Evolutionary conservation across 2,797 vertebrate genomes (phyloP), one percentile per base, ranked within the genome.

Genomic region (Hydrophis major): DNA sequence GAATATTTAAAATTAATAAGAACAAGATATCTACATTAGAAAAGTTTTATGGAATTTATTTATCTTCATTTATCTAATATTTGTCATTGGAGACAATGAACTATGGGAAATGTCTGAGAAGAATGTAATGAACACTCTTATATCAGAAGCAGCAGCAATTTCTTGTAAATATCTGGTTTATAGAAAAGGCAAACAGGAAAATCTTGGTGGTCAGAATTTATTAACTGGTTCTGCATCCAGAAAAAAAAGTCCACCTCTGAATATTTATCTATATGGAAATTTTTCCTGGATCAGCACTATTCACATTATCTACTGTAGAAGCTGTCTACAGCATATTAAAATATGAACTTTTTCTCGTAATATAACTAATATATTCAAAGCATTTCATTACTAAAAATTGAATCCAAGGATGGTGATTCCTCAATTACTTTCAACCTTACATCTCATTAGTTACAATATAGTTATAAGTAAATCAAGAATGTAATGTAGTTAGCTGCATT

Each of bases 361-460:
- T 91, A 92, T 89, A 94, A 37, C 83, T 87, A 83, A 25, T 4
- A 0, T 18, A 1, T 18, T 91, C 88, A 78, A 53, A 89, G 32
- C 14, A 63, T 4, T 92, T 74, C 22, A 25, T 20, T 61, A 42
- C 90, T 93, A 90, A 92, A 7, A 42, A 18, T 22, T 42, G 20
- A 63, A 90, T 20, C 3, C 87, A 60, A 83, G 78, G n/a, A 28
- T 94, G 86, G 63, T 89, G 22, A 56, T 16, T 95, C 22, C 63
- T 87, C 78, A 88, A 55, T 86, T 94, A 60, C 60, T 86, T 20
- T 25, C 60, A 93, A 94, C 92, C 3, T 42, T 27, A 91, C 22
- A 88, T n/a, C 88, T 22, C 47, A 74, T 92, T 61, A 25, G 83
- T 91, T 90, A 88, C 91, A 92, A 91, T 37, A 93, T 63, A 90